Evolutionary conservation across 35 echinoderm and acorn worm species (phyloP).

Genomic region (Ophiothrix spiculata): DNA sequence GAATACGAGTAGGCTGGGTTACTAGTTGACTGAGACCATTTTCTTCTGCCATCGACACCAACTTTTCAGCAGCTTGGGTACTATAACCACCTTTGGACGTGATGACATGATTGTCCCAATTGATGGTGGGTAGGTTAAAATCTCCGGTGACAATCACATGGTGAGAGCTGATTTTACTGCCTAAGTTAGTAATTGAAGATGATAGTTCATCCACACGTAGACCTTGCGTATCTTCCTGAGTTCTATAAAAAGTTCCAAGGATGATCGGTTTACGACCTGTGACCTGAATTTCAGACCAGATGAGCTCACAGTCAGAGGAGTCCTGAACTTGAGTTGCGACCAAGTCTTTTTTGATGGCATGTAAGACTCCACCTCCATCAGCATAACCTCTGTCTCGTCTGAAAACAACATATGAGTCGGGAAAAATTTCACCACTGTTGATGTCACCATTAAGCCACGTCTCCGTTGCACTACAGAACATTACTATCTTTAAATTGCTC

Average conservation of each 20-base stretch:
- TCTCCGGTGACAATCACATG: background rate
- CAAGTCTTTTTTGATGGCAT: no score
- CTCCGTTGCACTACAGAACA: constrained; percentile 11
- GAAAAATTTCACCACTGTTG: constrained; percentile 30
- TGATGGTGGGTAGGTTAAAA: background rate
- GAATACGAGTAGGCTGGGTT: background rate
- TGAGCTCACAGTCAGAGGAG: constrained; percentile 5
- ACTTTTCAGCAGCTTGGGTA: background rate
- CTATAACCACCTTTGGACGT: background rate
- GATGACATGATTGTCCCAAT: constrained; percentile 18
- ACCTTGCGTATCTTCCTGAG: background rate
- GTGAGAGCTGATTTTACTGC: constrained; percentile 10
- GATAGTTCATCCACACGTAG: background rate
- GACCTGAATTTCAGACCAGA: constrained; percentile 19
- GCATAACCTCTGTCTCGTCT: no score
- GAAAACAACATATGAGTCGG: constrained; percentile 14
- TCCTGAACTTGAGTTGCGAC: no score
- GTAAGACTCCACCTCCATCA: no score
- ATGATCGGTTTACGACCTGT: constrained; percentile 5
- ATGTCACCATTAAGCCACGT: constrained; percentile 30
- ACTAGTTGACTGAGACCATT: background rate
- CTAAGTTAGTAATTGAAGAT: background rate
- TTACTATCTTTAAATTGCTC: no score
- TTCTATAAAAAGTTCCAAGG: background rate
- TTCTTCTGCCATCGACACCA: constrained; percentile 1